Evolutionary conservation across 2,888 invertebrate species (phyloP), one percentile per base, ranked within the genome.

Genomic region (Apotomis turbidana): DNA sequence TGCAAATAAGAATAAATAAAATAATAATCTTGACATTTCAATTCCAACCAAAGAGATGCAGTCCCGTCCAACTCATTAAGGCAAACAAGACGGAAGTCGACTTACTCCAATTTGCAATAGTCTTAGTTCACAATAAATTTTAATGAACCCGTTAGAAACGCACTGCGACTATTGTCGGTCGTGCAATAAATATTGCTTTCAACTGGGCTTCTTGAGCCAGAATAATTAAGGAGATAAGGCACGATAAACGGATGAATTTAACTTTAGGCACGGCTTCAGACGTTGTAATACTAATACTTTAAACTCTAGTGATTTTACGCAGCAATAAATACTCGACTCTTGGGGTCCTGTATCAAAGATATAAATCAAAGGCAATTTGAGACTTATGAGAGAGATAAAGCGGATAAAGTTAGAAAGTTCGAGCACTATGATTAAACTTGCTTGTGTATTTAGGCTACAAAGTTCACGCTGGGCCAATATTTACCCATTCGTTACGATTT

Each of bases 131-230:
- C 55, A 41, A 79, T 78, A 78, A 78, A 79, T 79, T 79, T 78
- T 80, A 79, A 82, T 80, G 79, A 80, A 85, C 83, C 82, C 79
- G 83, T 81, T 84, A 77, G 74, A 77, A 80, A 80, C 76, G 76
- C 76, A 79, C 78, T 79, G 79, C 77, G 74, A 76, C 77, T 77
- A 79, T 81, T 83, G 80, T 81, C 79, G 71, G 71, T 41, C 74
- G 77, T 70, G 75, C 75, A 78, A 80, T 81, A 82, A 80, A 79
- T 79, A 79, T 71, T 75, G 71, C 76, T 79, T 80, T 80, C 78
- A 76, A 76, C 73, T 70, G 72, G 74, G 68, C 64, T 76, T 74
- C 74, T 76, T 76, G 76, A 74, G 75, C 73, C 72, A 70, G 68
- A 72, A 74, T 67, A 72, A 70, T 74, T 63, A 54, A 68, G 49